These are phyloP conservation scores for Bombus superbus DNA, from an alignment of 1,140 invertebrate species.

Conservation along the genomic window DNA sequence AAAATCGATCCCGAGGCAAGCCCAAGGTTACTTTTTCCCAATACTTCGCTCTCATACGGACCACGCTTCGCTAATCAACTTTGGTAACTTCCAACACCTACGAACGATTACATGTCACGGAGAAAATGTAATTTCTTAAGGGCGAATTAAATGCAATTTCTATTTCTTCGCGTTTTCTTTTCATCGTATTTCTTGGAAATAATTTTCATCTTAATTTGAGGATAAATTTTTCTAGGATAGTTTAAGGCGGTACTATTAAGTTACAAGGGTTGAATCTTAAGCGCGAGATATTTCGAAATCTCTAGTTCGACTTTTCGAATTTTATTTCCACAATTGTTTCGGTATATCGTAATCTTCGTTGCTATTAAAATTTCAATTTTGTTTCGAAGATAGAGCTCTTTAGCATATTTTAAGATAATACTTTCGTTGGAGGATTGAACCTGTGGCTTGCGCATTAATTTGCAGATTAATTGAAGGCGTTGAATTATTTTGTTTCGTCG, in stretches of 20 bases:
- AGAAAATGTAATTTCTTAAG: background rate
- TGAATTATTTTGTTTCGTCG: no score
- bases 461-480: no score
- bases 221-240: no score
- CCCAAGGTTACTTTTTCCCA: conserved; percentile 3
- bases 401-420: background rate
- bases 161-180: background rate
- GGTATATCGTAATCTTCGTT: background rate
- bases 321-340: background rate
- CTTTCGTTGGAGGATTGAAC: background rate
- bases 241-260: no score
- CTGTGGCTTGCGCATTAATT: background rate
- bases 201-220: no score
- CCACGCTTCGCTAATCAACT: background rate
- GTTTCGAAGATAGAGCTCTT: no score
- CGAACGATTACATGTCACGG: background rate
- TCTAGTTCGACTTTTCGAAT: background rate
- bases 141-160: background rate
- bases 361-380: background rate
- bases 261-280: no score
- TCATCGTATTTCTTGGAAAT: background rate
- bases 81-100: background rate
- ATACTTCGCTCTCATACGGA: background rate
- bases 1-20: conserved; percentile 27
- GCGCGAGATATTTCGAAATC: background rate